Evolutionary conservation across 2,797 vertebrate genomes (phyloP), one percentile per base, ranked within the genome.

Genomic region (Ctenopoma kingsleyae): DNA sequence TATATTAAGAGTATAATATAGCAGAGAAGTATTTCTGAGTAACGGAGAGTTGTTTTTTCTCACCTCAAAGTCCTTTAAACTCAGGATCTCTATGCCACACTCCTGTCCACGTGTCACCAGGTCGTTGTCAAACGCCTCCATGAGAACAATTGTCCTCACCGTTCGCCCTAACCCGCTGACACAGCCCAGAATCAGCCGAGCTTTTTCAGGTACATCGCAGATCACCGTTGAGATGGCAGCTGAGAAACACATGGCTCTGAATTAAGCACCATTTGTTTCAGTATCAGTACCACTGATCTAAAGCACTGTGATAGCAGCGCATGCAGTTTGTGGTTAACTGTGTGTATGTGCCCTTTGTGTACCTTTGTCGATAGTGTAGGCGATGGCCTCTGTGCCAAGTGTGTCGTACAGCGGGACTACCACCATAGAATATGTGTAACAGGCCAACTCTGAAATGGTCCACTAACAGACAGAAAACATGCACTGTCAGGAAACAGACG

Each of bases 391-490:
- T 0, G 77, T 49, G 80, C 98, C 98, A 19, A 99, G 95, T 0
- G 97, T 99, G 82, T 99, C 98, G 0, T 99, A 99, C 51, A 99
- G 92, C 0, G 98, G 98, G 20, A 99, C 95, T 0, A 91, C 76
- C 85, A 98, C 97, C 92, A 99, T 87, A 13, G 97, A 98, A 84
- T 95, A 99, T 0, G 98, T 87, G 76, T 98, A 98, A 79, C 98
- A 99, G n/a, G 90, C 97, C 82, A 98, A 91, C 85, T 99, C 98
- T 58, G 96, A 89, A 75, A 98, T 96, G 58, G 95, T 96, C 98
- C 98, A 99, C 98, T 99, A 84, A 54, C 77, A 83, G 72, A 54
- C 1, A 67, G 44, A 67, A 71, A 19, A 62, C 8, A 27, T n/a
- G n/a, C 17, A 46, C 35, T 60, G n/a, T 20, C 8, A 46, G 6